Conservation (phyloP, 2,113 vertebrate species). For the Ptychochromis oligacanthus region DNA sequence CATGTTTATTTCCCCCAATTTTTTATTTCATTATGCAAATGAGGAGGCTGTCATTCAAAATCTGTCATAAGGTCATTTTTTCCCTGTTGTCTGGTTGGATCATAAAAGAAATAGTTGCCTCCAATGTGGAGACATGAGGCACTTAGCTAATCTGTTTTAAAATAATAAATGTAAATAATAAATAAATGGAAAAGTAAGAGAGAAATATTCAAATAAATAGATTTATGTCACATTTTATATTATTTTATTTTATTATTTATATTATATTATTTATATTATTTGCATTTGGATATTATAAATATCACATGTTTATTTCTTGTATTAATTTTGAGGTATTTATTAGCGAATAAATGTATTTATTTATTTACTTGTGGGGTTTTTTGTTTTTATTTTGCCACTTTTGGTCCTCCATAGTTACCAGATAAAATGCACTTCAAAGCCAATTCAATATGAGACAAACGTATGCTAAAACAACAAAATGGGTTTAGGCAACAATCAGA, state of each 20-base stretch:
- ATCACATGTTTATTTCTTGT: neutral
- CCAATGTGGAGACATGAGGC: neutral
- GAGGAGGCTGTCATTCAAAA: neutral
- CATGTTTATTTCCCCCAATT: fast-evolving
- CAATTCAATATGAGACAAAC: neutral
- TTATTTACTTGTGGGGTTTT: neutral
- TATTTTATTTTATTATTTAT: neutral
- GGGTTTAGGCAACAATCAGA: neutral
- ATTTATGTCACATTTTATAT: too few species aligned
- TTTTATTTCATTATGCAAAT: neutral
- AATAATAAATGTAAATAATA: too few species aligned
- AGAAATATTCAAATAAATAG: too few species aligned
- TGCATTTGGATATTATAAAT: too few species aligned
- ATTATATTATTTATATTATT: neutral
- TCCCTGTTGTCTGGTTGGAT: neutral
- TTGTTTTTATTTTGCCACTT: neutral
- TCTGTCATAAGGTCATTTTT: neutral
- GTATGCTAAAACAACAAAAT: fast-evolving
- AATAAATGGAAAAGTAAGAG: too few species aligned
- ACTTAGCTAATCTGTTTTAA: neutral
- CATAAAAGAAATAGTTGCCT: neutral
- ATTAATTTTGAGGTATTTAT: neutral
- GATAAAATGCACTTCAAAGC: neutral
- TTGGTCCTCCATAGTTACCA: fast-evolving
- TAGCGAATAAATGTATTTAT: neutral